phyloP scores from a whole-genome alignment of 2,888 invertebrate genomes.

The Litoditis marina region DNA sequence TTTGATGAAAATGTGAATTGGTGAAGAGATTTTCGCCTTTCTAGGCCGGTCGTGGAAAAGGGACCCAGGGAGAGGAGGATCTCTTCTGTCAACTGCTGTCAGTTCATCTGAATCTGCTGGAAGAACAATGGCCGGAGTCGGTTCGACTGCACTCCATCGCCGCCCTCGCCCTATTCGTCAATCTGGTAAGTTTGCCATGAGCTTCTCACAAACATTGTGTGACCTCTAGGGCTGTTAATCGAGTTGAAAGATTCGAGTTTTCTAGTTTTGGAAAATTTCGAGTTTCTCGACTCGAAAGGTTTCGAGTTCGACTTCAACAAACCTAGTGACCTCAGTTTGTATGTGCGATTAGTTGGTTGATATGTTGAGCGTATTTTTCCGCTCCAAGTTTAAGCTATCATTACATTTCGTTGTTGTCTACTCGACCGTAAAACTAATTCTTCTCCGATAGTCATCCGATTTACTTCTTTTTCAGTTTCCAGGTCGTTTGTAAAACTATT shows the following conservation, averaged over 20 bases:
- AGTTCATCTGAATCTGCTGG: conserved; percentile 81
- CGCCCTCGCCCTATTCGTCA: conserved; percentile 83
- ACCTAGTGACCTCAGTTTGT: too few relatives aligned
- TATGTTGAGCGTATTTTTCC: too few relatives aligned
- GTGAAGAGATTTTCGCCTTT: background rate
- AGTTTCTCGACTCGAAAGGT: too few relatives aligned
- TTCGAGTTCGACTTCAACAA: too few relatives aligned
- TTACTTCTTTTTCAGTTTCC: background rate
- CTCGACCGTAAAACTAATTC: too few relatives aligned
- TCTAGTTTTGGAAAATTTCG: too few relatives aligned
- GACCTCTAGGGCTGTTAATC: background rate
- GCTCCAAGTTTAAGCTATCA: too few relatives aligned
- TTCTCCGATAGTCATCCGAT: too few relatives aligned
- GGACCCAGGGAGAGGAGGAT: conserved; percentile 45
- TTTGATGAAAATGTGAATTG: too few relatives aligned
- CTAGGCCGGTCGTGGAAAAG: conserved; percentile 10
- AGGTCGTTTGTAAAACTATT: too few relatives aligned
- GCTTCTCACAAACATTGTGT: background rate
- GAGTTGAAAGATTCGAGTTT: too few relatives aligned
- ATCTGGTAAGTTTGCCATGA: conserved; percentile 67
- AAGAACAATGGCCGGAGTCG: conserved; percentile 84
- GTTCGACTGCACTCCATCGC: conserved; percentile 87
- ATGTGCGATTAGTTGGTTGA: background rate
- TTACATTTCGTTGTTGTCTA: too few relatives aligned
- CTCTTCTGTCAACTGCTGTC: conserved; percentile 79